These are phyloP conservation scores for Rotaria socialis DNA, from an alignment of 2,888 invertebrate genomes.

Conservation along the genomic window DNA sequence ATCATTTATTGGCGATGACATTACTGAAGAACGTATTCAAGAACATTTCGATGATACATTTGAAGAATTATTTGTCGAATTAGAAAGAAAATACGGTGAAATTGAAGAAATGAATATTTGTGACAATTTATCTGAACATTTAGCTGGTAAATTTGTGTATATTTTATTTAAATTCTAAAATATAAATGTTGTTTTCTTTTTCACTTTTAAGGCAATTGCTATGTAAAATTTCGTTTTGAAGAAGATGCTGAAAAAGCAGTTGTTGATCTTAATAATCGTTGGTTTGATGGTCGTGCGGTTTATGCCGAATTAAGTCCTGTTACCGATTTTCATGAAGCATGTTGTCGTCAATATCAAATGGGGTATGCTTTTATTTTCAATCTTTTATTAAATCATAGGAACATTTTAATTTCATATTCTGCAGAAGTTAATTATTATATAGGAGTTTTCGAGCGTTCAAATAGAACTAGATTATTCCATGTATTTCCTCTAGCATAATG, in stretches of 20 bases:
- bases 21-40: slow-evolving; percentile 44
- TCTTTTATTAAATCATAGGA: too few relatives aligned
- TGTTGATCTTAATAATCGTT: slow-evolving; percentile 90
- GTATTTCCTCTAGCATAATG: too few relatives aligned
- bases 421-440: too few relatives aligned
- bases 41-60: slow-evolving; percentile 46
- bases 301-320: slow-evolving; percentile 97
- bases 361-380: slow-evolving; percentile 64
- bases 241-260: slow-evolving; percentile 97
- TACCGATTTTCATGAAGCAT: slow-evolving; percentile 97
- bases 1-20: slow-evolving; percentile 63
- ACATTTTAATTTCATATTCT: too few relatives aligned
- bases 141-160: slow-evolving; percentile 69
- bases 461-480: too few relatives aligned
- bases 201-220: slow-evolving; percentile 36
- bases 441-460: too few relatives aligned
- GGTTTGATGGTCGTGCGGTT: slow-evolving; percentile 96
- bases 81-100: slow-evolving; percentile 73
- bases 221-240: slow-evolving; percentile 77
- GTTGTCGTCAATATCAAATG: slow-evolving; percentile 98
- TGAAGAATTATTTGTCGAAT: slow-evolving; percentile 46
- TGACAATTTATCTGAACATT: slow-evolving; percentile 94
- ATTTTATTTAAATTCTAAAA: background rate
- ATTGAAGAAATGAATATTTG: slow-evolving; percentile 99
- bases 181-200: background rate